phyloP scores from a whole-genome alignment of 2,888 invertebrate genomes.

The Chrysina gloriosa region DNA sequence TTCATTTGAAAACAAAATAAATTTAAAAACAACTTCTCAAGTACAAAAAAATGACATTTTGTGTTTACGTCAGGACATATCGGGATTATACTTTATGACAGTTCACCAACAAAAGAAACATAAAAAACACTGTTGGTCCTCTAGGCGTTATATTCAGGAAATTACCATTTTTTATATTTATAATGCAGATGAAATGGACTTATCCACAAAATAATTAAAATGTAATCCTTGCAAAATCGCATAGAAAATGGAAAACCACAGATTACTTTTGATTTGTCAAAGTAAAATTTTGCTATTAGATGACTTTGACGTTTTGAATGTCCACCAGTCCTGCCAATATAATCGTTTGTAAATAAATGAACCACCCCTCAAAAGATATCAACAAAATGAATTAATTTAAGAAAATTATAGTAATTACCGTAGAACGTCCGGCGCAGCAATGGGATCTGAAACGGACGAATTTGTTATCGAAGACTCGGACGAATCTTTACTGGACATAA shows the following conservation, averaged over 20 bases:
- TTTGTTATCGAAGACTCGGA: conserved; percentile 61
- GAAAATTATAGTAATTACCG: conserved; percentile 6
- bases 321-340: conserved; percentile 31
- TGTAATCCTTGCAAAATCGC: too few species aligned
- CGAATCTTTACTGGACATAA: conserved; percentile 61
- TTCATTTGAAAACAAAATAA: conserved; percentile 45
- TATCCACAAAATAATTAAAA: too few species aligned
- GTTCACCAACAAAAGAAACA: neutral
- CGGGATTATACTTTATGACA: neutral
- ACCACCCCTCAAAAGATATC: conserved; percentile 40
- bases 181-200: too few species aligned
- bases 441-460: conserved; percentile 62
- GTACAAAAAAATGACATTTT: conserved; percentile 39
- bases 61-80: conserved; percentile 36
- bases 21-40: conserved; percentile 34
- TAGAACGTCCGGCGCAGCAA: conserved; percentile 40
- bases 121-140: neutral
- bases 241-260: too few species aligned
- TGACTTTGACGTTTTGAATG: too few species aligned
- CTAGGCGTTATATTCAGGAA: too few species aligned
- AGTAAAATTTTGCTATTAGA: too few species aligned
- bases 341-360: conserved; percentile 41
- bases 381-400: conserved; percentile 39
- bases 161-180: too few species aligned
- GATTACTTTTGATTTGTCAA: too few species aligned